Evolutionary conservation across 2,797 vertebrate species (phyloP).

Genomic region (Sus cebifrons): DNA sequence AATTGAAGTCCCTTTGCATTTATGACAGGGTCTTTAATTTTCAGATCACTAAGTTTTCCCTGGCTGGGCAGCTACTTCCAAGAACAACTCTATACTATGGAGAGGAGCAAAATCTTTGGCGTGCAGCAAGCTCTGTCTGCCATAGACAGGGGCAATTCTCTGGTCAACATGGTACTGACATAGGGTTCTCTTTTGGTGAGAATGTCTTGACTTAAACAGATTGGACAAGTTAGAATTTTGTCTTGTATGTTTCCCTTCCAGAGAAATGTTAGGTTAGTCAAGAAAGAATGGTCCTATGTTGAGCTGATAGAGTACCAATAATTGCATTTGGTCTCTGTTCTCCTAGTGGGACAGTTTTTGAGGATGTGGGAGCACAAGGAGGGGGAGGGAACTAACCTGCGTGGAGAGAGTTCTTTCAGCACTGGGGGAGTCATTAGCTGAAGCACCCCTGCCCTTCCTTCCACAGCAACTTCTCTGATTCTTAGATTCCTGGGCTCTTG

Average conservation of each 20-base stretch:
- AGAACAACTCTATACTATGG: neutral
- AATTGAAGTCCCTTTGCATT: neutral
- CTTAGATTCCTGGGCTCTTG: constrained; percentile 16
- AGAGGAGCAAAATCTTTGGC: neutral
- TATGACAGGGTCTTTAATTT: neutral
- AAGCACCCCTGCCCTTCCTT: neutral
- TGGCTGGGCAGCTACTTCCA: neutral
- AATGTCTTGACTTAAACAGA: constrained; percentile 3
- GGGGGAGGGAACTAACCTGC: no score
- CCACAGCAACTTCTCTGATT: neutral
- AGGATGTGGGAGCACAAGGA: neutral
- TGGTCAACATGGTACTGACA: neutral
- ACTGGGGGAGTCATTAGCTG: neutral
- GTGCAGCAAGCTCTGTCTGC: neutral
- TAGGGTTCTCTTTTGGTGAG: constrained; percentile 33
- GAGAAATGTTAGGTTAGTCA: neutral
- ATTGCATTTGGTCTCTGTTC: neutral
- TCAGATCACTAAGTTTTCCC: neutral
- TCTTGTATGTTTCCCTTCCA: constrained; percentile 35
- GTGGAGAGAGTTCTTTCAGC: neutral
- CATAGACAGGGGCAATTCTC: neutral
- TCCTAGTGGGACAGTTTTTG: neutral
- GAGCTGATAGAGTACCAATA: neutral
- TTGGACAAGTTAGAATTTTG: constrained; percentile 24
- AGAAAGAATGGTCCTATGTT: neutral